A percentile compares a stretch with the other conserved stretches of the same genome.
These are phyloP conservation scores for Urophycis tenuis DNA, from an alignment of 2,797 vertebrate genomes.

Conservation along the genomic window DNA sequence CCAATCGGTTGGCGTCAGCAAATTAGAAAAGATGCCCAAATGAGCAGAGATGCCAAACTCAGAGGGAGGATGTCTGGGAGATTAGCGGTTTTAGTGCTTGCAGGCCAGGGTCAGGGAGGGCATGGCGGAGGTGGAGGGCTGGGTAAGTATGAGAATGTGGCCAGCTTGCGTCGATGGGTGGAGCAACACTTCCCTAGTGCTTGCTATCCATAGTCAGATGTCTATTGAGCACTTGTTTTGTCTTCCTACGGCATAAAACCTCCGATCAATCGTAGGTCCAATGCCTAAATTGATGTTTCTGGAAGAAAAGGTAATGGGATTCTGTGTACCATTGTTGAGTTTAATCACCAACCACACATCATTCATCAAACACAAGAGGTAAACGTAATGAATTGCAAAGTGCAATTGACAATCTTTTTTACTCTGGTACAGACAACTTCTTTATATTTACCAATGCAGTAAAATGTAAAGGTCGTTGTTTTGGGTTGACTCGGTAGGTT, in stretches of 20 bases:
- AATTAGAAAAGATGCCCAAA: conserved; percentile 18
- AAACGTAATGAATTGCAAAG: neutral
- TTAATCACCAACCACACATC: conserved; percentile 12
- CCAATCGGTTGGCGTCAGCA: conserved; percentile 18
- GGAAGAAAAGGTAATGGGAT: neutral
- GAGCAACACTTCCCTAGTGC: conserved; percentile 56
- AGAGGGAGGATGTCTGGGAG: conserved; percentile 17
- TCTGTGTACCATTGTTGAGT: neutral
- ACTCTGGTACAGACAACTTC: neutral
- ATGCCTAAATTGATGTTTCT: neutral
- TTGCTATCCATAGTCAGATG: neutral
- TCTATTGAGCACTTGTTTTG: conserved; percentile 4
- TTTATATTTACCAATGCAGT: neutral
- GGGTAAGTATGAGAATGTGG: conserved; percentile 40
- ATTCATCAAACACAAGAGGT: conserved; percentile 11
- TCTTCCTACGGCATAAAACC: neutral
- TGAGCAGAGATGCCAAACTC: conserved; percentile 45
- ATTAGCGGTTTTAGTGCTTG: conserved; percentile 57
- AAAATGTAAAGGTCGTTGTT: neutral
- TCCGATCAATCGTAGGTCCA: neutral
- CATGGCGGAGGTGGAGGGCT: conserved; percentile 38
- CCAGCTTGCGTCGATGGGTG: conserved; percentile 56
- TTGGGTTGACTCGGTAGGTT: neutral
- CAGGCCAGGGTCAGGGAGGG: conserved; percentile 37
- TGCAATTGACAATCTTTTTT: neutral